A percentile compares a stretch with the other conserved stretches of the same genome.
phyloP scores from a whole-genome alignment of 2,888 invertebrate genomes.

The Zygothrica quintamaculata region DNA sequence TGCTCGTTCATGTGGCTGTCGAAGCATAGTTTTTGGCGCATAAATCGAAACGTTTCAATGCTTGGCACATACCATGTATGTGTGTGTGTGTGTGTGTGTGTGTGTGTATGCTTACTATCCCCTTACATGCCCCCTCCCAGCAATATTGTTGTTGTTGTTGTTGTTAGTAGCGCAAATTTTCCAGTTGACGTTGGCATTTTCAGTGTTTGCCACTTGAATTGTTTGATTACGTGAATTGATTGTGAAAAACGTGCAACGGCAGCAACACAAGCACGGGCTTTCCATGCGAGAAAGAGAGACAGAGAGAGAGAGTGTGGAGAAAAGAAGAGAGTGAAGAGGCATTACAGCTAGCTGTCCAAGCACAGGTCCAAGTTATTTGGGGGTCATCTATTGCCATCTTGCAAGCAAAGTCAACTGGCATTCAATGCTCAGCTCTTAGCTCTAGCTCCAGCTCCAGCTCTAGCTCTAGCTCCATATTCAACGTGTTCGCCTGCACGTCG shows the following conservation, averaged over 20 bases:
- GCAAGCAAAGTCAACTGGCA: slow-evolving; percentile 36
- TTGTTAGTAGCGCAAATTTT: slow-evolving; percentile 74
- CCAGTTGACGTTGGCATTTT: slow-evolving; percentile 83
- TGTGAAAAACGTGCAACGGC: slow-evolving; percentile 78
- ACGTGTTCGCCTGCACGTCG: slow-evolving; percentile 57
- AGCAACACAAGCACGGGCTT: neutral
- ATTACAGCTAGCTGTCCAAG: slow-evolving; percentile 9
- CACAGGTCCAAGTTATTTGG: slow-evolving; percentile 5
- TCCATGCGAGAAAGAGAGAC: too few relatives aligned
- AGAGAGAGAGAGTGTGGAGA: too few relatives aligned
- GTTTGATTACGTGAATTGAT: slow-evolving; percentile 83
- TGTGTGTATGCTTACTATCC: slow-evolving; percentile 3
- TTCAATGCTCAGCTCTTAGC: slow-evolving; percentile 43
- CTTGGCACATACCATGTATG: slow-evolving; percentile 51
- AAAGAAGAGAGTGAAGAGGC: too few relatives aligned
- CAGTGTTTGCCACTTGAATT: slow-evolving; percentile 84
- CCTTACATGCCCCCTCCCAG: too few relatives aligned
- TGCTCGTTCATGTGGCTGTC: slow-evolving; percentile 80
- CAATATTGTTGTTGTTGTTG: slow-evolving; percentile 39
- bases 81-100: slow-evolving; percentile 13
- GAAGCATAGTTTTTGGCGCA: slow-evolving; percentile 83
- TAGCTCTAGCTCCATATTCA: slow-evolving; percentile 29
- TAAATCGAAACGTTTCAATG: slow-evolving; percentile 79
- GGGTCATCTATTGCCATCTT: slow-evolving; percentile 50
- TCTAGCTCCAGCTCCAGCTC: too few relatives aligned